Percentiles rank a stretch among this genome's conserved stretches.
phyloP scores from a whole-genome alignment of 2,113 vertebrate genomes.

The Malurus elegans region DNA sequence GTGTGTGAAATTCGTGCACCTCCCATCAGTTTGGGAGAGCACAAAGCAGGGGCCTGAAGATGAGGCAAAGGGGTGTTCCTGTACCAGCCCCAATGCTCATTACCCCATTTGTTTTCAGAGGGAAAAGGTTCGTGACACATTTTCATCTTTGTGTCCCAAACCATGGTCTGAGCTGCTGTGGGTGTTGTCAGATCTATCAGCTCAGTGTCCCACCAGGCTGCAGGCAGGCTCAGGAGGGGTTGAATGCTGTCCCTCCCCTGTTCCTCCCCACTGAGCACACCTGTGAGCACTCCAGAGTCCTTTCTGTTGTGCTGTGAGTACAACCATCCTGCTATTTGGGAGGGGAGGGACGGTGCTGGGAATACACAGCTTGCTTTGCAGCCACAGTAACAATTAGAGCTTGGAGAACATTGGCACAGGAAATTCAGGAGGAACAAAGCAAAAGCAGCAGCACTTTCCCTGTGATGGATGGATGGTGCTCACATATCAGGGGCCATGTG shows the following conservation, averaged over 20 bases:
- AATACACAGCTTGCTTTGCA: background rate
- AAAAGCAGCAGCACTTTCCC: background rate
- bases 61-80: background rate
- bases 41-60: background rate
- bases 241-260: background rate
- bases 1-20: background rate
- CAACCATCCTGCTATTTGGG: rapidly evolving
- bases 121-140: rapidly evolving
- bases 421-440: background rate
- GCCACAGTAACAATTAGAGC: background rate
- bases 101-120: background rate
- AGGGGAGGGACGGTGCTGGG: background rate
- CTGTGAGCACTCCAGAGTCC: rapidly evolving
- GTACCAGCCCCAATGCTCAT: background rate
- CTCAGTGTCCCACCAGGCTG: background rate
- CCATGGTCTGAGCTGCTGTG: background rate
- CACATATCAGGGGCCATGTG: rapidly evolving
- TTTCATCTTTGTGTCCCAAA: background rate
- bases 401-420: background rate
- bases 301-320: rapidly evolving
- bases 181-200: background rate
- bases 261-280: background rate
- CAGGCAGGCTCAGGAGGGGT: background rate
- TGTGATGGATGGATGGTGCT: background rate
- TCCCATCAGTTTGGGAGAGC: too few relatives aligned